Percentiles rank a stretch among this genome's conserved stretches.
These are phyloP conservation scores for Chauna torquata DNA, from an alignment of 2,113 vertebrate species.

Conservation along the genomic window DNA sequence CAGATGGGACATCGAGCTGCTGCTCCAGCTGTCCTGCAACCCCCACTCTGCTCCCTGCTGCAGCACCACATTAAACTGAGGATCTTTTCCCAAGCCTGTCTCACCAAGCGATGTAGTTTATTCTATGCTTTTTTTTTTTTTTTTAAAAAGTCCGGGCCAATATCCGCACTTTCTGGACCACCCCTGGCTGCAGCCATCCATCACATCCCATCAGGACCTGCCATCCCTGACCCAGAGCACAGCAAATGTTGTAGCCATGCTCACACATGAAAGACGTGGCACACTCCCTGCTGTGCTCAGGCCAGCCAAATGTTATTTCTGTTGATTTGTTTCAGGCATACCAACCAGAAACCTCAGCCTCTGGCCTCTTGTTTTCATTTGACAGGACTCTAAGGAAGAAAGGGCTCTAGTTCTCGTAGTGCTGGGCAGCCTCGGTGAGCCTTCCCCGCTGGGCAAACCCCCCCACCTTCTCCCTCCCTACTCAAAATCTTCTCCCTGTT, in stretches of 20 bases:
- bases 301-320: background rate
- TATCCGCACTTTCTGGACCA: background rate
- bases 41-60: no score
- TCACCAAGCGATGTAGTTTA: background rate
- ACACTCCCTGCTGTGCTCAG: rapidly evolving
- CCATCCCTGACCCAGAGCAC: background rate
- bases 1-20: no score
- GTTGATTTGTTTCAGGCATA: background rate
- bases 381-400: background rate
- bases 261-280: background rate
- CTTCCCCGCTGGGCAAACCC: background rate
- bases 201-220: background rate
- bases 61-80: no score
- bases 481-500: background rate
- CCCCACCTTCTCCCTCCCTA: background rate
- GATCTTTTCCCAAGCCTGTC: background rate
- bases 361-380: background rate
- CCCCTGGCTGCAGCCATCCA: background rate
- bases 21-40: no score
- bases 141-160: background rate
- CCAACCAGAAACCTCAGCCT: background rate
- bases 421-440: background rate
- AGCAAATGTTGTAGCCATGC: background rate
- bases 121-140: background rate
- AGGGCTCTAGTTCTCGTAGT: background rate